Base-by-base conservation (phyloP, 2,888 invertebrate species). In the Zhuqinia jingwanae region DNA sequence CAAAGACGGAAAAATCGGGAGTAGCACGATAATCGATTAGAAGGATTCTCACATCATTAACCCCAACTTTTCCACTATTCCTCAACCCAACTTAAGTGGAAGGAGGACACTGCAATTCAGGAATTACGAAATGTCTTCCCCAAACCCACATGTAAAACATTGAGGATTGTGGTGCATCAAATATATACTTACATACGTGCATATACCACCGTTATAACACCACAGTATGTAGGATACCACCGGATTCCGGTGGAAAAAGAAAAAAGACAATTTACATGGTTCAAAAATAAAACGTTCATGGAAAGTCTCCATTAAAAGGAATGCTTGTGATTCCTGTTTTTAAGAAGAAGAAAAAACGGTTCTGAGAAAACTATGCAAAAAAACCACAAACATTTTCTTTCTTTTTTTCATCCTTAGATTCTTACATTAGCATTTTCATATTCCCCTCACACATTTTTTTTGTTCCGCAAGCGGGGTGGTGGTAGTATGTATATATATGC, bases 31-130 rank as follows among this genome's bases (percentile, higher is more conserved):
- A 56, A 77, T 58, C 77, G 77, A 77, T 60, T 22, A 42, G 36
- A 36, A 22, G 2, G 13, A 56, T 77, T 77, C 58, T 42, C 77
- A 60, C 77, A 77, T 42, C 77, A 77, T 77, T 77, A 77, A 15
- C 5, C 20, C 42, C 11, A 17, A 15, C 36, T 36, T 6, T 36
- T 6, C 36, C 15, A 75, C 50, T 60, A 22, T 56, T 56, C 30
- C 20, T 45, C 13, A 17, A 36, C 30, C 22, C 53, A 53, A 76
- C 56, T 77, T 58, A 13, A 15, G 47, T 5, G 58, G 22, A 58
- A 47, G 3, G 3, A n/a, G 58, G 22, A 58, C 5, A 58, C 10
- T 36, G 36, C 8, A 58, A 58, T 58, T 15, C 58, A 2, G 13
- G 58, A 27, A 22, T 11, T 20, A 42, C 17, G 65, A 3, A 36